These are phyloP conservation scores for Battus philenor DNA, from an alignment of 1,140 invertebrate species.

Conservation along the genomic window DNA sequence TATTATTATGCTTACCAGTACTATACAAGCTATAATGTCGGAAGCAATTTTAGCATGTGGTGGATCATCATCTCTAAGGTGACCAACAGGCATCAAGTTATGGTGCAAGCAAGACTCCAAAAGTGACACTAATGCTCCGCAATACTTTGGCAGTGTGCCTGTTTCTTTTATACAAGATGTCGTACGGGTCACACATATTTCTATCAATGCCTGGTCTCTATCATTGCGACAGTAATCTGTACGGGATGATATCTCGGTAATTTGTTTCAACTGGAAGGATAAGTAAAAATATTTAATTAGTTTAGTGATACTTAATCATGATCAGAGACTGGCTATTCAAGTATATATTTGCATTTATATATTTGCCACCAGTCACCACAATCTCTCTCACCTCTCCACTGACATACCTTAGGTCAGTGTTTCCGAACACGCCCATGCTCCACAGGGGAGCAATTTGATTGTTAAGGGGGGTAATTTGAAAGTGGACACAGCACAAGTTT, in stretches of 20 bases:
- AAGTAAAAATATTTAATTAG: constrained; percentile 3
- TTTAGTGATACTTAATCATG: constrained; percentile 7
- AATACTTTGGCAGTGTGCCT: constrained; percentile 90
- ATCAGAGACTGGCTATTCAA: too few relatives aligned
- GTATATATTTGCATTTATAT: too few relatives aligned
- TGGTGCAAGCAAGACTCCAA: constrained; percentile 92
- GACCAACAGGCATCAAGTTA: constrained; percentile 84
- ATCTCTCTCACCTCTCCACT: too few relatives aligned
- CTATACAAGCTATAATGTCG: constrained; percentile 95
- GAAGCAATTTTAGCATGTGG: constrained; percentile 97
- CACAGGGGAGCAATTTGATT: too few relatives aligned
- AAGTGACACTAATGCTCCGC: constrained; percentile 86
- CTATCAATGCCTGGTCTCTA: constrained; percentile 95
- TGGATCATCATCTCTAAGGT: constrained; percentile 88
- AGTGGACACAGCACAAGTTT: too few relatives aligned
- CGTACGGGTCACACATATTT: constrained; percentile 93
- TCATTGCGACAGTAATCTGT: constrained; percentile 89
- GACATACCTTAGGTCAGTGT: too few relatives aligned
- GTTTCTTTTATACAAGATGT: constrained; percentile 94
- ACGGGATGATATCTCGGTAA: constrained; percentile 87
- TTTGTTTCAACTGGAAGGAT: constrained; percentile 79
- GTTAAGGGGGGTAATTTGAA: too few relatives aligned
- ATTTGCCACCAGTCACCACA: too few relatives aligned
- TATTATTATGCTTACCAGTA: too few relatives aligned
- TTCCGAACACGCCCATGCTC: too few relatives aligned